Base-by-base conservation (phyloP, 2,113 vertebrate species). In the Lasiurus cinereus region DNA sequence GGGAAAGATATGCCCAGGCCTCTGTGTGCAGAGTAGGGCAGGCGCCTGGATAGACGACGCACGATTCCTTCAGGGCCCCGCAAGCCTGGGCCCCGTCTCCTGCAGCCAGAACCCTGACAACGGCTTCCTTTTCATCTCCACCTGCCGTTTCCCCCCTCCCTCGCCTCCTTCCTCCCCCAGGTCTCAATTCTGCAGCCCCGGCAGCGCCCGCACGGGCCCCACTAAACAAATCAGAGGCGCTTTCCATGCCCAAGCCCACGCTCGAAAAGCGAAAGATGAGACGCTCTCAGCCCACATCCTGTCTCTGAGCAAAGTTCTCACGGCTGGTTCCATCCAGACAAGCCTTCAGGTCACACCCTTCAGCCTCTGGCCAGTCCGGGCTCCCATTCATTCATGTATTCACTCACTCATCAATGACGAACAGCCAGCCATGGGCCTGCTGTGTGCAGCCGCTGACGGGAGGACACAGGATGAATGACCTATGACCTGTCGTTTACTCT, bases 231-330 rank as follows among this genome's bases (percentile, higher is more conserved):
- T 90, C 90, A 95, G 86, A 88, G 43, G 39, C 14, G 18, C 46
- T 90, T 85, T 91, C 54, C 66, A 21, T 29, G 19, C 39, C 22
- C 70, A 76, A 4, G 50, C 50, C 69, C 85, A 92, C 33, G 6
- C 27, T 93, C 39, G 66, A 94, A 93, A 91, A 14, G 22, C 89
- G 59, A 43, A 83, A 82, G 54, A 36, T 10, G n/a, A 94, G 52
- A 92, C 14, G 6, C 31, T 33, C 21, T 90, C 43, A 96, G 69
- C 94, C 97, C 97, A 97, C 97, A 97, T 97, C 97, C 97, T 97
- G 97, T 69, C 52, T 90, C 50, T 77, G 80, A 94, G 73, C 36
- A 33, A 88, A 93, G 82, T 94, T 96, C 78, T 16, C 94, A 96
- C 46, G 12, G 5, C 77, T 83, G 88, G 70, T 56, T 92, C 92